These are phyloP conservation scores for Acanthornis magna DNA, from an alignment of 2,797 vertebrate species.

Conservation along the genomic window DNA sequence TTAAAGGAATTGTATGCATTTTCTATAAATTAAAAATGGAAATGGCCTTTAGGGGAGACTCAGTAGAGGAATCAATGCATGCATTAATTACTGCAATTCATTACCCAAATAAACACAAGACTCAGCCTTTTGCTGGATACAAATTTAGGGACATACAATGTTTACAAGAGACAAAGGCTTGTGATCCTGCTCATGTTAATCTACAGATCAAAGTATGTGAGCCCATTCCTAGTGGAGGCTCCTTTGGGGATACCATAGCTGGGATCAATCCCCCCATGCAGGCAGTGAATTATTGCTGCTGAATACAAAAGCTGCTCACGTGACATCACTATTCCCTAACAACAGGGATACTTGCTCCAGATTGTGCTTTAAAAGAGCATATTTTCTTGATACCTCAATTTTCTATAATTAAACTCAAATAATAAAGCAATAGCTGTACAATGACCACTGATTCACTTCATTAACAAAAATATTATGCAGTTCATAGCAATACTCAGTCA, in stretches of 20 bases:
- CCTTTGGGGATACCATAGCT: constrained; percentile 85
- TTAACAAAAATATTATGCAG: constrained; percentile 60
- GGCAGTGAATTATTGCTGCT: constrained; percentile 91
- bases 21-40: constrained; percentile 96
- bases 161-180: constrained; percentile 88
- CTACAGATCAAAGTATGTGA: constrained; percentile 84
- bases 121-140: constrained; percentile 87
- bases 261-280: constrained; percentile 84
- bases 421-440: constrained; percentile 69
- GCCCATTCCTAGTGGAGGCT: constrained; percentile 82
- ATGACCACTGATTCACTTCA: constrained; percentile 67
- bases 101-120: constrained; percentile 95
- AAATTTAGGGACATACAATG: constrained; percentile 83
- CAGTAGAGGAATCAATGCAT: constrained; percentile 90
- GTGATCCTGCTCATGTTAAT: constrained; percentile 88
- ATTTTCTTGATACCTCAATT: constrained; percentile 67
- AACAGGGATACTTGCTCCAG: constrained; percentile 75
- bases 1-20: constrained; percentile 76
- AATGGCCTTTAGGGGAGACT: constrained; percentile 89
- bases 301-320: constrained; percentile 92
- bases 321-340: constrained; percentile 81
- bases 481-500: constrained; percentile 36
- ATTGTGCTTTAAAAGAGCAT: constrained; percentile 66
- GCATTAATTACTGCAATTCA: constrained; percentile 98
- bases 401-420: constrained; percentile 73